A percentile compares a stretch with the other conserved stretches of the same genome.
These are phyloP conservation scores for Gavialis gangeticus DNA, from an alignment of 2,113 vertebrate species.

Conservation along the genomic window DNA sequence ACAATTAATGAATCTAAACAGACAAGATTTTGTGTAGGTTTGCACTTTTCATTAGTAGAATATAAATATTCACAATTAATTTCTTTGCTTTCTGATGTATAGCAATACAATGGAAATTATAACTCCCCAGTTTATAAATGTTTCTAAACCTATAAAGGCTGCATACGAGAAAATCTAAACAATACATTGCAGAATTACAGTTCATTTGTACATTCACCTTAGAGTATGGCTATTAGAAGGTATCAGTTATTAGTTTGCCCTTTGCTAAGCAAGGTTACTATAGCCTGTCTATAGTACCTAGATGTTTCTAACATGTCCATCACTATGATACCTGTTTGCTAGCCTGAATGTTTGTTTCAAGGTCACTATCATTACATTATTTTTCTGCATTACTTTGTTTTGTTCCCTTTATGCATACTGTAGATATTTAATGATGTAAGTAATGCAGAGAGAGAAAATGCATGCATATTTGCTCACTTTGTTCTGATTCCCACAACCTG, in stretches of 20 bases:
- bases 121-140: not conserved
- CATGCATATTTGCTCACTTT: not conserved
- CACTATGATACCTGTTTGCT: not conserved
- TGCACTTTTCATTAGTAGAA: not conserved
- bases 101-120: not conserved
- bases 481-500: not conserved
- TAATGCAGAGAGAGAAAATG: not conserved
- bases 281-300: not conserved
- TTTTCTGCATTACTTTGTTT: constrained; percentile 15
- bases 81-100: not conserved
- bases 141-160: not conserved
- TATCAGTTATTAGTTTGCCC: not conserved
- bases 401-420: not conserved
- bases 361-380: not conserved
- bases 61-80: not conserved
- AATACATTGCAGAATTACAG: not conserved
- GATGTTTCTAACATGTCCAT: not conserved
- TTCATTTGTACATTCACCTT: not conserved
- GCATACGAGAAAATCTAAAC: not conserved
- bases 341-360: not conserved
- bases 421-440: not conserved
- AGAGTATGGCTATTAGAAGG: not conserved
- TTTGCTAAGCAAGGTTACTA: not conserved
- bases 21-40: not conserved
- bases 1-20: not conserved